Conservation (phyloP, 2,797 vertebrate genomes). For the Dallia pectoralis region DNA sequence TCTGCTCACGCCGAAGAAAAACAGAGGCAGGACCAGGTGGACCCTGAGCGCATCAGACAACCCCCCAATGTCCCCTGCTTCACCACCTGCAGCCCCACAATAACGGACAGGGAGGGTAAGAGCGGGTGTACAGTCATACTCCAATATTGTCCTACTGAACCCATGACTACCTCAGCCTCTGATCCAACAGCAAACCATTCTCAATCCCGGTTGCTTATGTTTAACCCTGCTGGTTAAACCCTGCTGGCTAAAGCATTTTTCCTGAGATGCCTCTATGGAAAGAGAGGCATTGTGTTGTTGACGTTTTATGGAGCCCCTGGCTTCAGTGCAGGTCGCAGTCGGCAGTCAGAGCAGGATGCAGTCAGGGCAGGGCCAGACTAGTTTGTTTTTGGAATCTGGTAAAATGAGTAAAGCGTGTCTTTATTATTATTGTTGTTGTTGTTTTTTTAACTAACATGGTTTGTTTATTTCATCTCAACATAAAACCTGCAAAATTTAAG, state of each 20-base stretch:
- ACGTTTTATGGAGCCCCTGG: conserved; percentile 24
- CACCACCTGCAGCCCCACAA: conserved; percentile 80
- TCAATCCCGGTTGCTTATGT: conserved; percentile 36
- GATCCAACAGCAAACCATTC: conserved; percentile 14
- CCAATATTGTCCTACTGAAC: neutral
- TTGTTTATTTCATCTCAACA: neutral
- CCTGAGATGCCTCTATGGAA: conserved; percentile 19
- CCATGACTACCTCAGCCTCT: conserved; percentile 24
- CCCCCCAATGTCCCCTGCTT: conserved; percentile 71
- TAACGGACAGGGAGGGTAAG: conserved; percentile 90
- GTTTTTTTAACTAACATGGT: conserved; percentile 29
- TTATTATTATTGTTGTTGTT: too few relatives aligned
- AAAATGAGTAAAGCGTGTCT: neutral
- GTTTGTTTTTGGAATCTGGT: conserved; percentile 14
- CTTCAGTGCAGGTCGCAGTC: too few relatives aligned
- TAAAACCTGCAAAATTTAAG: neutral
- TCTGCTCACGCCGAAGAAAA: conserved; percentile 90
- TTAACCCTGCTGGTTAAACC: conserved; percentile 10
- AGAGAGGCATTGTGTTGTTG: conserved; percentile 6
- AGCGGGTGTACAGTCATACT: conserved; percentile 17
- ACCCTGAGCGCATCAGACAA: conserved; percentile 77
- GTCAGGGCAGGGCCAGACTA: conserved; percentile 33
- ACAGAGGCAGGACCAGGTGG: conserved; percentile 89
- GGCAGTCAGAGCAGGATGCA: conserved; percentile 25
- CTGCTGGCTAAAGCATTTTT: neutral